These are phyloP conservation scores for Bagarius yarrelli DNA, from an alignment of 2,113 vertebrate species.

Conservation along the genomic window DNA sequence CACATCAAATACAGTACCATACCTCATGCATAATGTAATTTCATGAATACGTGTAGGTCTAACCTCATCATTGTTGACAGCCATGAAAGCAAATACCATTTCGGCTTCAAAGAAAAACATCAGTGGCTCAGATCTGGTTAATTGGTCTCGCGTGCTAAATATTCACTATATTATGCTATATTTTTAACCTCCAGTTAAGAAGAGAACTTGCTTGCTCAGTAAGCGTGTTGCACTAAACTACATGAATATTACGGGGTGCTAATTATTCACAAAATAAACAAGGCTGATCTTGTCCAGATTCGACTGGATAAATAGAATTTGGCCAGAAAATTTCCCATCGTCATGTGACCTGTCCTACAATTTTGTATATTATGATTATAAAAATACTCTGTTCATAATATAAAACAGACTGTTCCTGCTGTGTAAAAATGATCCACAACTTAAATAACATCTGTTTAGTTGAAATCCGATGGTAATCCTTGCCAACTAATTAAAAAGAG, in stretches of 20 bases:
- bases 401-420: background rate
- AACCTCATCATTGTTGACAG: constrained; percentile 13
- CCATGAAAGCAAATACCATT: constrained; percentile 6
- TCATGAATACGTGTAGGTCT: constrained; percentile 2
- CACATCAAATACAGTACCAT: background rate
- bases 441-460: background rate
- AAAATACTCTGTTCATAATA: background rate
- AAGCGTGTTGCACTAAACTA: constrained; percentile 17
- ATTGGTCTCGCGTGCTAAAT: background rate
- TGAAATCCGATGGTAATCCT: background rate
- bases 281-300: constrained; percentile 38
- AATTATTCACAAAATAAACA: constrained; percentile 43
- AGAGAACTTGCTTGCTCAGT: constrained; percentile 8
- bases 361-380: background rate
- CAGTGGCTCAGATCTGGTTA: background rate
- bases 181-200: constrained; percentile 3
- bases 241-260: constrained; percentile 20
- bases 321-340: constrained; percentile 16
- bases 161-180: constrained; percentile 8
- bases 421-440: background rate
- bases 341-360: background rate
- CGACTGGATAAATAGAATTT: constrained; percentile 22
- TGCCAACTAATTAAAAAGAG: background rate
- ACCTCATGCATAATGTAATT: constrained; percentile 11
- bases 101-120: constrained; percentile 22